Evolutionary conservation across 92 coral and sea anemone species (phyloP).

Genomic region (Hydrozoanthus gracilis): DNA sequence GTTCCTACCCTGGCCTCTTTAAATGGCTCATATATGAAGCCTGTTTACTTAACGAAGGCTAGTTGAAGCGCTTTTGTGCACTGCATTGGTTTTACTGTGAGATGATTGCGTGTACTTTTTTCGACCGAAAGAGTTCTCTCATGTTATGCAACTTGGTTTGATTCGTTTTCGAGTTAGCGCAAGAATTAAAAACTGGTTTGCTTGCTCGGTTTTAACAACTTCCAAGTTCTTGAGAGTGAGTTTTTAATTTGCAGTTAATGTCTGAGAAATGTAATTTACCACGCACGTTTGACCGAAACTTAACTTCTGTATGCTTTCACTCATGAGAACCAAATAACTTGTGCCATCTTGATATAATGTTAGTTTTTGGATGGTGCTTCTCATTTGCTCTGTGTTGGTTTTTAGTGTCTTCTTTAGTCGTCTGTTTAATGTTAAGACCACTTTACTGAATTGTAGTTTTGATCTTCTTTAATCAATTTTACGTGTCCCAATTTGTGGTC

Average conservation of each 20-base stretch:
- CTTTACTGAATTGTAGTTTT: too few species aligned
- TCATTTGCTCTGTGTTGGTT: too few species aligned
- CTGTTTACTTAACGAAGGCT: not conserved
- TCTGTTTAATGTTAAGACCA: too few species aligned
- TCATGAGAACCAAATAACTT: too few species aligned
- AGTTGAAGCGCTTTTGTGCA: not conserved
- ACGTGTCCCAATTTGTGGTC: too few species aligned
- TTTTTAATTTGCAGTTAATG: not conserved
- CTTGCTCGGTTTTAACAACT: not conserved
- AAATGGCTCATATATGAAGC: not conserved
- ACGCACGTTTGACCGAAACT: too few species aligned
- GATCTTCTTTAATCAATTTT: too few species aligned
- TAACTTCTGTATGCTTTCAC: too few species aligned
- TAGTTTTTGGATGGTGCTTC: too few species aligned
- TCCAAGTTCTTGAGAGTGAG: constrained; percentile 1
- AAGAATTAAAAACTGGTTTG: not conserved
- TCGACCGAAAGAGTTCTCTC: not conserved
- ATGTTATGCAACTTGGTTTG: not conserved
- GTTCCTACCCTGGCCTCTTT: not conserved
- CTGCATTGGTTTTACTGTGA: not conserved
- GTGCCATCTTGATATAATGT: too few species aligned
- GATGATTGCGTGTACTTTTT: not conserved
- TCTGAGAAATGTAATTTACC: not conserved
- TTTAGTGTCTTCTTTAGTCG: too few species aligned
- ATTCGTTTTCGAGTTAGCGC: not conserved